These are phyloP conservation scores for Scaptomyza hsui DNA, from an alignment of 1,140 invertebrate genomes.

Conservation along the genomic window DNA sequence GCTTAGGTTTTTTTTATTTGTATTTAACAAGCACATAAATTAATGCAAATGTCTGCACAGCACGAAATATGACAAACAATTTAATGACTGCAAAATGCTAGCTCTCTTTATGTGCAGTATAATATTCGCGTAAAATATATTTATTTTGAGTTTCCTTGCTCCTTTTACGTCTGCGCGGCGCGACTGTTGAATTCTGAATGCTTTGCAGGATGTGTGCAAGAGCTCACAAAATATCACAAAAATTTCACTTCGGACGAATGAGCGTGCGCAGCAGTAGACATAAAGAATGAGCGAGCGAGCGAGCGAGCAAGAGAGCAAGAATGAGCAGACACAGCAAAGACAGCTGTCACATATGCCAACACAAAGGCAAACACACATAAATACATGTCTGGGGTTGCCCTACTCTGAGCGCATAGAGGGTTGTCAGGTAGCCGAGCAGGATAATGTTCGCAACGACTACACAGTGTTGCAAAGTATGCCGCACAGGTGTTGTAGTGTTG, in stretches of 20 bases:
- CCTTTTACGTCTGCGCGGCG: constrained; percentile 66
- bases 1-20: constrained; percentile 48
- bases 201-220: constrained; percentile 35
- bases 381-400: constrained; percentile 27
- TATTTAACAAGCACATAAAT: constrained; percentile 62
- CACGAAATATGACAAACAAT: constrained; percentile 17
- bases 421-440: constrained; percentile 48
- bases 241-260: constrained; percentile 20
- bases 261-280: constrained; percentile 51
- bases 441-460: background rate
- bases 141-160: background rate
- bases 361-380: background rate
- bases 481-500: constrained; percentile 37
- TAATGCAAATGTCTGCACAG: constrained; percentile 46
- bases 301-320: background rate
- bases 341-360: constrained; percentile 49
- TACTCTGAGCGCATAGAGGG: constrained; percentile 16
- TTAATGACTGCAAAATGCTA: background rate
- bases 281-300: background rate
- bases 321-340: constrained; percentile 7
- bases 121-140: background rate
- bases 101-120: background rate
- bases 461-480: constrained; percentile 20
- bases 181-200: constrained; percentile 41
- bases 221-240: constrained; percentile 4